Base-by-base conservation (phyloP, 2,888 invertebrate species). In the Hylaea fasciaria region DNA sequence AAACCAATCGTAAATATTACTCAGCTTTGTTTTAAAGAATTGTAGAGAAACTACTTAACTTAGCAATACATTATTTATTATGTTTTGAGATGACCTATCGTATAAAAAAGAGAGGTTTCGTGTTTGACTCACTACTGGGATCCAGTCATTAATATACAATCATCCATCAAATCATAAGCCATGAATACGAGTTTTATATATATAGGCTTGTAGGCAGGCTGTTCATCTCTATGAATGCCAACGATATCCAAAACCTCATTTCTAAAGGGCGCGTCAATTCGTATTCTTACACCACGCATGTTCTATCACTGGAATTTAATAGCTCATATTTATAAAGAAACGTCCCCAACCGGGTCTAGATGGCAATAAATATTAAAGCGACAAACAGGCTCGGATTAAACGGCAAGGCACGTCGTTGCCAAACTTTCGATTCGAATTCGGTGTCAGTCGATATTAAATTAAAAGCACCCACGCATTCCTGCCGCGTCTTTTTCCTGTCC, bases 371-470 rank as follows among this genome's bases (percentile, higher is more conserved):
- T 88, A 86, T 86, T 85, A 82, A 83, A 81, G 66, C 78, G 75
- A 77, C 78, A 79, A 78, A 80, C 76, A 78, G 74, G 67, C 77
- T 70, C 73, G 78, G 82, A 88, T 91, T 88, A 88, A 83, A 78
- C 77, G 77, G 77, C 91, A 79, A 81, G 74, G 81, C 91, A 91
- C 91, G 90, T 90, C 81, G 80, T 80, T 80, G 76, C 80, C 77
- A 82, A 89, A 90, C 89, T 88, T 91, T 91, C 90, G 86, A 91
- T 92, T 91, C 88, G 86, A 88, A 89, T 91, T 89, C 87, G 89
- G 83, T 91, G 91, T 91, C 90, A 89, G 89, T 86, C 89, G 85
- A 90, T 91, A 91, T 91, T 91, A 91, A 92, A 91, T 92, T 91
- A 91, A 91, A 91, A 90, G 88, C 82, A 88, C 90, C 91, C 90